phyloP scores from a whole-genome alignment of 2,113 vertebrate genomes.

The Polypterus bichir region DNA sequence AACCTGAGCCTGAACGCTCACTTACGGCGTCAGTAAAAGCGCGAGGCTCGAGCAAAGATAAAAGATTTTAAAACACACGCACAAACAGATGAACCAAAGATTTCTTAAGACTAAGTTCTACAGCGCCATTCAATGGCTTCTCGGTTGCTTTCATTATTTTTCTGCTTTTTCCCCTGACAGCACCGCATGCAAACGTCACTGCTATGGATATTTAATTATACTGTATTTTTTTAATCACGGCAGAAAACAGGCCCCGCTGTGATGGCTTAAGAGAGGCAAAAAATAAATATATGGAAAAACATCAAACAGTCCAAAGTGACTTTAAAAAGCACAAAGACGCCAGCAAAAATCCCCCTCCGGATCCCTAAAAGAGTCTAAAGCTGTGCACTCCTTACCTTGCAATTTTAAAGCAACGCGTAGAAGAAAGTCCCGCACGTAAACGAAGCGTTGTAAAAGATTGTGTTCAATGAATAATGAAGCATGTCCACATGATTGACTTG shows the following conservation, averaged over 20 bases:
- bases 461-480: constrained; percentile 89
- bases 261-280: constrained; percentile 50
- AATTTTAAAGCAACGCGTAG: constrained; percentile 58
- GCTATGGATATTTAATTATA: constrained; percentile 78
- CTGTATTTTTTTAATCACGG: constrained; percentile 75
- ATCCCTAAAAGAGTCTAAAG: constrained; percentile 33
- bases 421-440: constrained; percentile 74
- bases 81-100: constrained; percentile 7
- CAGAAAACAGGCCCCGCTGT: constrained; percentile 60
- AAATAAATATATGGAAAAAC: constrained; percentile 7
- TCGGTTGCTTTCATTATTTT: constrained; percentile 43
- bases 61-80: too few species aligned
- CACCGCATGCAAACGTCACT: constrained; percentile 65
- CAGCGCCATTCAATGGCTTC: constrained; percentile 55
- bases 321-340: constrained; percentile 43
- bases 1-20: too few species aligned
- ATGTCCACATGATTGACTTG: constrained; percentile 91
- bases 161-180: constrained; percentile 53
- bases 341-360: constrained; percentile 29
- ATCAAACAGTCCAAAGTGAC: constrained; percentile 55
- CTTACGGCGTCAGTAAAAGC: too few species aligned
- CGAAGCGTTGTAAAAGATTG: constrained; percentile 76
- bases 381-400: constrained; percentile 79
- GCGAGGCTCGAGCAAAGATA: too few species aligned
- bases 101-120: constrained; percentile 55